Evolutionary conservation across 30 jellyfish, hydroid and myxozoan species (phyloP).

Genomic region (Pseudorhiza aurosa): DNA sequence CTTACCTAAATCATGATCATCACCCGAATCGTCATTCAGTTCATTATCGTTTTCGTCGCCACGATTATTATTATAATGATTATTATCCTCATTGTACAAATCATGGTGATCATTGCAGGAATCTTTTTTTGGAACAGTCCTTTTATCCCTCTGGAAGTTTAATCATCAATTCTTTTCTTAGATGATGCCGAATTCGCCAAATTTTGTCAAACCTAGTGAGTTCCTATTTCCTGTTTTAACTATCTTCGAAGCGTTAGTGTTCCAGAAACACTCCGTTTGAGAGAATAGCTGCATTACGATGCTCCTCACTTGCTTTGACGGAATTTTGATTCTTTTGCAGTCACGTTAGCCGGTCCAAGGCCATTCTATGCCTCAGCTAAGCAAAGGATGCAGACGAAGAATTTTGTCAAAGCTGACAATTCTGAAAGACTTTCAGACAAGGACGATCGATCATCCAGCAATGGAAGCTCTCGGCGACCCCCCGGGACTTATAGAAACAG

Average conservation of each 20-base stretch:
- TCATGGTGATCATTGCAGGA: not conserved
- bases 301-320: too few relatives aligned
- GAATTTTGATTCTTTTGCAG: not conserved
- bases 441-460: conserved; percentile 45
- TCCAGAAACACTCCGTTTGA: too few relatives aligned
- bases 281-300: too few relatives aligned
- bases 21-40: not conserved
- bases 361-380: conserved; percentile 48
- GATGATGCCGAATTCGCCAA: conserved; percentile 39
- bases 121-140: not conserved
- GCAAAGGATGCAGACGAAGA: conserved; percentile 62
- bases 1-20: not conserved
- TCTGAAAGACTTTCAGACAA: conserved; percentile 60
- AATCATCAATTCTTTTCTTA: not conserved
- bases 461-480: conserved; percentile 40
- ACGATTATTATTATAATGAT: not conserved
- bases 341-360: conserved; percentile 62
- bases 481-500: conserved; percentile 14
- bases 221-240: not conserved
- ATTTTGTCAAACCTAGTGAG: conserved; percentile 46
- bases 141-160: not conserved
- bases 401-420: conserved; percentile 67
- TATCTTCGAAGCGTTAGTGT: too few relatives aligned
- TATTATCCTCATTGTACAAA: not conserved
- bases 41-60: not conserved